Evolutionary conservation across 2,113 vertebrate species (phyloP).

Genomic region (Datnioides undecimradiatus): DNA sequence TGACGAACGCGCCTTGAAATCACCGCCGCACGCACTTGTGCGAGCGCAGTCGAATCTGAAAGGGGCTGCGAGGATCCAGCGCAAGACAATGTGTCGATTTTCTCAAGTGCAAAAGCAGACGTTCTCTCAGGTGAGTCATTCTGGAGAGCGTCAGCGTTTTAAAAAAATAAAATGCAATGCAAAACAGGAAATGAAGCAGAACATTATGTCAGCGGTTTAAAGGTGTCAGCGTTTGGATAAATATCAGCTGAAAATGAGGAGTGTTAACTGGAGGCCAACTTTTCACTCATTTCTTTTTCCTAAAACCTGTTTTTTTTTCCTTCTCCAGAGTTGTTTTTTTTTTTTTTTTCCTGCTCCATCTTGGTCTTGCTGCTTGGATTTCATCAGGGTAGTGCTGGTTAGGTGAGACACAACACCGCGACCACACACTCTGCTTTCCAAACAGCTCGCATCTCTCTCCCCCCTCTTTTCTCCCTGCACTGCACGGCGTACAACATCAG

Average conservation of each 20-base stretch:
- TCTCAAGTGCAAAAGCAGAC: constrained; percentile 8
- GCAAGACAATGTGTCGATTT: constrained; percentile 25
- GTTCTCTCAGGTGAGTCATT: constrained; percentile 38
- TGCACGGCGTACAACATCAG: constrained; percentile 43
- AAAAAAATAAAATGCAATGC: neutral
- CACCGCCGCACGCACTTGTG: neutral
- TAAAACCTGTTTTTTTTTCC: constrained; percentile 3
- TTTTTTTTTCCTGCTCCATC: constrained; percentile 23
- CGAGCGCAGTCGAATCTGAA: constrained; percentile 22
- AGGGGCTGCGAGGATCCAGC: constrained; percentile 9
- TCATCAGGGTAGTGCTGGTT: constrained; percentile 58
- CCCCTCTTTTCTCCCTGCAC: constrained; percentile 25
- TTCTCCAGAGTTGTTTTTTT: constrained; percentile 7
- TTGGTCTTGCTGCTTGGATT: constrained; percentile 36
- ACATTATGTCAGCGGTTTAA: constrained; percentile 53
- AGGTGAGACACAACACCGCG: constrained; percentile 55
- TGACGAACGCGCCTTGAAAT: neutral
- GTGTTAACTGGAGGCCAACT: constrained; percentile 35
- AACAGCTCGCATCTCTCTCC: constrained; percentile 28
- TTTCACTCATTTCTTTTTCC: constrained; percentile 44
- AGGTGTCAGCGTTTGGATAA: constrained; percentile 57
- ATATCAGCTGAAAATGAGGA: constrained; percentile 36
- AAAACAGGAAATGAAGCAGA: constrained; percentile 57
- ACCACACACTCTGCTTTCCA: constrained; percentile 68
- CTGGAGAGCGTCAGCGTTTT: constrained; percentile 35